Conservation (phyloP, 2,888 invertebrate genomes). For the Drosophila fungiperda region DNA sequence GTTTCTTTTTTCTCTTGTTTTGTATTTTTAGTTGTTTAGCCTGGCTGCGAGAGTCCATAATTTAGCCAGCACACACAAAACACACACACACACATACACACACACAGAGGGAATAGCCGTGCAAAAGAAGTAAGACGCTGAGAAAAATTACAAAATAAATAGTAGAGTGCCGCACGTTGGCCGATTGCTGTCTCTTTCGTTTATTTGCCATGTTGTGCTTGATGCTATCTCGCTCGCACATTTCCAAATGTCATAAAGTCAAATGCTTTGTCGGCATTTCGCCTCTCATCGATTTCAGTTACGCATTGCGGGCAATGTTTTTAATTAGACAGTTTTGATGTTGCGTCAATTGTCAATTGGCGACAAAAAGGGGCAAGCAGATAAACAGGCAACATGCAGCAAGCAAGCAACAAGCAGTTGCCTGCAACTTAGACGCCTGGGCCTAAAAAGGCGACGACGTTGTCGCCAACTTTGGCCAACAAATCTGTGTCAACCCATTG, state of each 20-base stretch:
- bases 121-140: conserved; percentile 37
- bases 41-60: conserved; percentile 71
- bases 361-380: conserved; percentile 53
- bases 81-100: conserved; percentile 3
- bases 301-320: conserved; percentile 78
- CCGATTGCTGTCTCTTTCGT: conserved; percentile 10
- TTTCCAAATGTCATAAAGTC: conserved; percentile 77
- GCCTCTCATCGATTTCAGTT: conserved; percentile 68
- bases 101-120: conserved; percentile 24
- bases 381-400: conserved; percentile 39
- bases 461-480: conserved; percentile 79
- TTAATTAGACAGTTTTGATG: conserved; percentile 80
- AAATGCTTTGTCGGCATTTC: conserved; percentile 76
- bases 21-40: conserved; percentile 6
- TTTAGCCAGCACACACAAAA: conserved; percentile 64
- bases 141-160: conserved; percentile 80
- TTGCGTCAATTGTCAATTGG: conserved; percentile 81
- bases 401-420: conserved; percentile 20
- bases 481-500: conserved; percentile 79
- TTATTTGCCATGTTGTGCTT: conserved; percentile 4
- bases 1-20: conserved; percentile 51
- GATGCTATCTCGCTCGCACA: conserved; percentile 19
- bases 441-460: conserved; percentile 78
- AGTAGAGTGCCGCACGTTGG: conserved; percentile 40
- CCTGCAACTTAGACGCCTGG: conserved; percentile 69